These are phyloP conservation scores for Clepsis dumicolana DNA, from an alignment of 2,888 invertebrate species.

Conservation along the genomic window DNA sequence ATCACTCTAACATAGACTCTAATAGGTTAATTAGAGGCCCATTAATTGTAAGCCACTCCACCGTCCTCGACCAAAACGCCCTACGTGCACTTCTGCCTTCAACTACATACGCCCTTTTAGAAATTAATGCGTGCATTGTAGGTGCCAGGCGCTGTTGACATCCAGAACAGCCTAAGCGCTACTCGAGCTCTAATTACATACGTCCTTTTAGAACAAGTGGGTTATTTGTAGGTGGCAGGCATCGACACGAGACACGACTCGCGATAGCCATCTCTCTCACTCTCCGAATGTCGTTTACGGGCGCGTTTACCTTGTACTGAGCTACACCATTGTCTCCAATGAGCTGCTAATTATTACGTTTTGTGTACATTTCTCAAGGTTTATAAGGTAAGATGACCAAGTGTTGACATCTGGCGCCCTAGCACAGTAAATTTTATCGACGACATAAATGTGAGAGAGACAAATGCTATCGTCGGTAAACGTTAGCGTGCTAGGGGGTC, in stretches of 20 bases:
- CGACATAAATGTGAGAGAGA: no score
- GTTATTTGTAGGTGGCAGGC: slow-evolving; percentile 45
- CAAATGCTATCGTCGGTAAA: no score
- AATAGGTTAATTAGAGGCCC: slow-evolving; percentile 60
- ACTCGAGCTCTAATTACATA: not conserved
- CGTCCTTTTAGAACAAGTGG: slow-evolving; percentile 4
- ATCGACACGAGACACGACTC: slow-evolving; percentile 45
- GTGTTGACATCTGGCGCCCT: not conserved
- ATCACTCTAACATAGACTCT: slow-evolving; percentile 42
- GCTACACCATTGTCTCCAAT: slow-evolving; percentile 31
- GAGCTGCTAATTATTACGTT: slow-evolving; percentile 36
- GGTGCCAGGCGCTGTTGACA: not conserved
- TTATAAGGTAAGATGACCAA: not conserved
- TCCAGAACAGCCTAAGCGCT: slow-evolving; percentile 6
- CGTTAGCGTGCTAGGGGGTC: no score
- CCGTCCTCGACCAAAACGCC: not conserved
- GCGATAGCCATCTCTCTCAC: slow-evolving; percentile 44
- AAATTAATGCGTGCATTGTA: not conserved
- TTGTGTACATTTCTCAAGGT: slow-evolving; percentile 8
- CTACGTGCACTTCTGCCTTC: not conserved
- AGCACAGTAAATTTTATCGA: no score
- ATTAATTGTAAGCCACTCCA: slow-evolving; percentile 51
- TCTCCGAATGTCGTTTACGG: slow-evolving; percentile 45
- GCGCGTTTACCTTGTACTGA: slow-evolving; percentile 39
- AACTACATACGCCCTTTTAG: not conserved